Evolutionary conservation across 2,113 vertebrate species (phyloP), one percentile per base, ranked within the genome.

Genomic region (Podilymbus podiceps): DNA sequence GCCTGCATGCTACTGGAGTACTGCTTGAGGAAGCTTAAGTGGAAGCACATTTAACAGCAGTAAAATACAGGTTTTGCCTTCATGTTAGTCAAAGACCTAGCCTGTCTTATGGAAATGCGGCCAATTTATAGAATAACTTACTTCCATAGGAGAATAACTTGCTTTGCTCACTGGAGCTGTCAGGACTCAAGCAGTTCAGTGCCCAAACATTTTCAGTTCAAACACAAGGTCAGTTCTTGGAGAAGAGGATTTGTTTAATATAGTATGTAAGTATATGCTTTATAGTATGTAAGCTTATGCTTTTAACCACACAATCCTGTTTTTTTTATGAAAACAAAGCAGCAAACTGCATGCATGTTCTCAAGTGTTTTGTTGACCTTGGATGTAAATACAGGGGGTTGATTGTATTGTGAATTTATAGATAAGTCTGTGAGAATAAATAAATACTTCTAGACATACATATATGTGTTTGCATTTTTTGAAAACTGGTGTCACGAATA

Each of bases 11-110:
- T 90, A 15, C 78, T 74, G 86, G 76, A 94, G 87, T 83, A 85
- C 72, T 95, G 93, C 73, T 97, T 87, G 62, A 68, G 85, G 92
- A 95, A 89, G 85, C 75, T 88, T 55, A 84, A 79, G 78, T 91
- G 53, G 87, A 94, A 97, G 89, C 67, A 38, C 33, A 63, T 85
- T 93, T 90, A 96, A 85, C 77, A 77, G 58, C 40, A 82, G 79
- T 82, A 91, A 95, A 92, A 95, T 28, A 76, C 31, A 38, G 31
- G 56, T 95, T 95, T 92, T 38, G 0, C 16, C 68, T 92, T 97
- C 63, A 4, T 62, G 71, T 87, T 95, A 79, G 15, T 93, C 92
- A 88, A 42, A 93, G 68, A 56, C 67, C n/a, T 64, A 3, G 9
- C 24, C 33, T 86, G 52, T 52, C 31, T 66, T 87, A 60, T n/a